phyloP scores from a whole-genome alignment of 2,888 invertebrate species.

The Eubasilissa splendida region DNA sequence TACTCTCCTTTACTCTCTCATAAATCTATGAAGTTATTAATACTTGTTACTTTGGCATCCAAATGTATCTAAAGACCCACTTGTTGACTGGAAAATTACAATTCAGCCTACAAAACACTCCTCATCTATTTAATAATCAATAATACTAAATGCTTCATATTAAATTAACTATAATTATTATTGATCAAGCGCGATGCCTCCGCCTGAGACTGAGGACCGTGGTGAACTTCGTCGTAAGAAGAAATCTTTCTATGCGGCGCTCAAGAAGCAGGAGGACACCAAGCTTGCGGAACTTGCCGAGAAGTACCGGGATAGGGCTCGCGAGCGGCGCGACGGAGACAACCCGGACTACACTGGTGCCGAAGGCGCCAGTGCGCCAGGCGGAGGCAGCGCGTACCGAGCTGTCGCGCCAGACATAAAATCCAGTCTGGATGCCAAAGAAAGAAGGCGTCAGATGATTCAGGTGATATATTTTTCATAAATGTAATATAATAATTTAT shows the following conservation, averaged over 20 bases:
- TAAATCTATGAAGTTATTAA: no score
- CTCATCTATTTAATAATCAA: no score
- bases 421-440: slow-evolving; percentile 95
- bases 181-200: slow-evolving; percentile 63
- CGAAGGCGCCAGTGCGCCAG: slow-evolving; percentile 85
- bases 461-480: slow-evolving; percentile 67
- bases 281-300: slow-evolving; percentile 94
- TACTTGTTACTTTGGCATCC: no score
- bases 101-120: no score
- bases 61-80: no score
- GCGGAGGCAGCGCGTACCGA: slow-evolving; percentile 87
- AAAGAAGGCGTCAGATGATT: slow-evolving; percentile 94
- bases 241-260: slow-evolving; percentile 94
- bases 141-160: no score
- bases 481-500: background rate
- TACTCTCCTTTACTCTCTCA: no score
- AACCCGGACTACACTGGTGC: slow-evolving; percentile 81
- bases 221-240: slow-evolving; percentile 92
- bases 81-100: no score
- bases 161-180: background rate
- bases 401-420: slow-evolving; percentile 98
- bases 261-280: slow-evolving; percentile 96
- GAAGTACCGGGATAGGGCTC: slow-evolving; percentile 92
- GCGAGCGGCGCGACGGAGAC: slow-evolving; percentile 90
- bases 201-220: slow-evolving; percentile 78